Evolutionary conservation across 2,888 invertebrate genomes (phyloP).

Genomic region (Marasmarcha lunaedactyla): DNA sequence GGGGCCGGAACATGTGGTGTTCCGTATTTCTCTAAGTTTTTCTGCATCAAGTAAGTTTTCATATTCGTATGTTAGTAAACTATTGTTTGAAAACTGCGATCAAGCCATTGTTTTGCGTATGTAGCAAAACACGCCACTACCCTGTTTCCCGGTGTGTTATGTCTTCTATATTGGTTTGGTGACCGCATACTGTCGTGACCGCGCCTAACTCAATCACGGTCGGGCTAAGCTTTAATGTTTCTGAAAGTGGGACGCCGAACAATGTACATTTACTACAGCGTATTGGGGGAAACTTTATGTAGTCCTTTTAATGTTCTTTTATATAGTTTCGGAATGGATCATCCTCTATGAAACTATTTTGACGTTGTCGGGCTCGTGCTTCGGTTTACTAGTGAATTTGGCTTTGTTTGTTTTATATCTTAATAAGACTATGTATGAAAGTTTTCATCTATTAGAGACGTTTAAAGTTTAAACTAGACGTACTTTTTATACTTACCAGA

Average conservation of each 20-base stretch:
- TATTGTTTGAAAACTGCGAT: not conserved
- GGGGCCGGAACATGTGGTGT: not conserved
- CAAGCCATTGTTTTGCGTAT: no score
- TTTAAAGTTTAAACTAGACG: no score
- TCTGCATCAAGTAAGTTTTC: no score
- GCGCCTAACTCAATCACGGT: constrained; percentile 55
- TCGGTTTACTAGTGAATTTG: no score
- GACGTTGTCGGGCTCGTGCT: no score
- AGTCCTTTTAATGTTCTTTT: constrained; percentile 18
- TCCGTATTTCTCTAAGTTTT: no score
- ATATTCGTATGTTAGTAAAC: not conserved
- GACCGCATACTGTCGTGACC: constrained; percentile 38
- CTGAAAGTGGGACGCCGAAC: constrained; percentile 49
- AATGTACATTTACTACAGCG: constrained; percentile 19
- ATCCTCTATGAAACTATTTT: not conserved
- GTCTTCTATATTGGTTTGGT: constrained; percentile 30
- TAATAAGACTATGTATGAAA: no score
- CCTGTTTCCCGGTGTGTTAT: not conserved
- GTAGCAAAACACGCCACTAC: not conserved
- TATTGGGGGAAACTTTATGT: constrained; percentile 24
- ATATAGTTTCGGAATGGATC: not conserved
- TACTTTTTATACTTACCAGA: no score
- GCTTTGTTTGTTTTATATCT: no score
- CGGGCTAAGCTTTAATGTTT: constrained; percentile 41
- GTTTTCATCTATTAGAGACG: no score